phyloP scores from a whole-genome alignment of 2,113 vertebrate species.

The Osmerus eperlanus region DNA sequence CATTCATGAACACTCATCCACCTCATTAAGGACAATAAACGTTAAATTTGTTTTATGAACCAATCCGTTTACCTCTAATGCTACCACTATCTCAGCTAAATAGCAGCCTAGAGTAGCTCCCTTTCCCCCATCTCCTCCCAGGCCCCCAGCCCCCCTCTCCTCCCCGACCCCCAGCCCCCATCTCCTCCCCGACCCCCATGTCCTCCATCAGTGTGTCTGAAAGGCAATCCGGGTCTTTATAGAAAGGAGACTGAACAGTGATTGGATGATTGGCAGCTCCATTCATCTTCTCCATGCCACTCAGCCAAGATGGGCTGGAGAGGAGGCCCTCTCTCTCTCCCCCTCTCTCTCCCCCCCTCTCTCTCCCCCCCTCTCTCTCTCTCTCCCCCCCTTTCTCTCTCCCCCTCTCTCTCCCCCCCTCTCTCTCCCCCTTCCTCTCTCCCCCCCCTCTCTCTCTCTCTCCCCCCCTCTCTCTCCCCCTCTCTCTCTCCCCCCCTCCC shows the following conservation, averaged over 20 bases:
- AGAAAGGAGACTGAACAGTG: constrained; percentile 54
- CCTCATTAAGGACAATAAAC: no score
- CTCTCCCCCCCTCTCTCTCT: neutral
- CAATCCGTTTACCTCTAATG: no score
- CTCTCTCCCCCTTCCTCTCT: constrained; percentile 17
- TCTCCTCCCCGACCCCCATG: neutral
- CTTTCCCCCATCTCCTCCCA: neutral
- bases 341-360: neutral
- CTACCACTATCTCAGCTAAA: no score
- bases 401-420: neutral
- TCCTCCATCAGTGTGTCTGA: constrained; percentile 41
- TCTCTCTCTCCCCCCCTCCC: neutral
- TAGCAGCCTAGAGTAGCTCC: neutral
- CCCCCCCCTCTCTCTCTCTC: constrained; percentile 12
- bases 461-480: no score
- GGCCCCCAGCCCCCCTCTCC: no score
- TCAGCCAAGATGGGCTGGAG: constrained; percentile 51
- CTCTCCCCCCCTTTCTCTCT: constrained; percentile 12
- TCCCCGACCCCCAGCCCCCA: neutral
- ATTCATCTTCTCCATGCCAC: constrained; percentile 64
- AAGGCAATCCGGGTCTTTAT: constrained; percentile 51
- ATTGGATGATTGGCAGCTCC: constrained; percentile 65
- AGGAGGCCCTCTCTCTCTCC: neutral
- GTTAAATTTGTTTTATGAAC: no score
- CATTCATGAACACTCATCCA: no score